phyloP scores from a whole-genome alignment of 2,797 vertebrate species.

The Pantherophis alleghaniensis region DNA sequence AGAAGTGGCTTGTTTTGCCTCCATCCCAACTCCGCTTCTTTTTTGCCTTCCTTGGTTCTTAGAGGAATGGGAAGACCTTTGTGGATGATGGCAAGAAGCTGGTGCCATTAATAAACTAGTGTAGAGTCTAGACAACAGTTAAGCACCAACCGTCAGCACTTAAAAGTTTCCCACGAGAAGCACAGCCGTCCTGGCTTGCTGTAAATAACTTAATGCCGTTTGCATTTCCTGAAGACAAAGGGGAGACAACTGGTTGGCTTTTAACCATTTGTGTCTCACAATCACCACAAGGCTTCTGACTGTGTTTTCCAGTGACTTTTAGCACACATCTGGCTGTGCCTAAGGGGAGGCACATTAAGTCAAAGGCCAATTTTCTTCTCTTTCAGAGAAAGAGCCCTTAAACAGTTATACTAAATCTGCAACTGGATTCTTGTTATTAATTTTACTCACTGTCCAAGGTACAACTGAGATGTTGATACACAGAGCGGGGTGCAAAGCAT shows the following conservation, averaged over 20 bases:
- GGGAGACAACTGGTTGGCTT: constrained; percentile 27
- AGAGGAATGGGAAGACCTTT: background rate
- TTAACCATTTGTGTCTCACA: constrained; percentile 19
- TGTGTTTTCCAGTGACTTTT: constrained; percentile 23
- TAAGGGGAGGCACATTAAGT: background rate
- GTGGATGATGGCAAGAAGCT: background rate
- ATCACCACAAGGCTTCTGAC: constrained; percentile 2
- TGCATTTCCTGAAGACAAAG: constrained; percentile 52
- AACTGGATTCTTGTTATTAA: background rate
- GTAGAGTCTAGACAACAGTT: constrained; percentile 41
- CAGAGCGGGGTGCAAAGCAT: background rate
- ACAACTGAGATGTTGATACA: background rate
- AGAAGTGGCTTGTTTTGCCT: background rate
- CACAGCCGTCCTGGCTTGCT: constrained; percentile 46
- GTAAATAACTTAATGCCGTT: constrained; percentile 43
- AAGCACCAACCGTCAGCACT: constrained; percentile 33
- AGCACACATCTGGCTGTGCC: background rate
- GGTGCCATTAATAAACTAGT: constrained; percentile 38
- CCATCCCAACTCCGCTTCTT: background rate
- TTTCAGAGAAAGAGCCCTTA: background rate
- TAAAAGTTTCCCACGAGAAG: constrained; percentile 60
- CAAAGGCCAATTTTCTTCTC: background rate
- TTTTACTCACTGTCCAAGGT: background rate
- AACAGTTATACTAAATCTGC: background rate
- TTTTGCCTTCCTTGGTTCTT: background rate